Conservation (phyloP, 2,888 invertebrate genomes). For the Himalopsyche japonica region DNA sequence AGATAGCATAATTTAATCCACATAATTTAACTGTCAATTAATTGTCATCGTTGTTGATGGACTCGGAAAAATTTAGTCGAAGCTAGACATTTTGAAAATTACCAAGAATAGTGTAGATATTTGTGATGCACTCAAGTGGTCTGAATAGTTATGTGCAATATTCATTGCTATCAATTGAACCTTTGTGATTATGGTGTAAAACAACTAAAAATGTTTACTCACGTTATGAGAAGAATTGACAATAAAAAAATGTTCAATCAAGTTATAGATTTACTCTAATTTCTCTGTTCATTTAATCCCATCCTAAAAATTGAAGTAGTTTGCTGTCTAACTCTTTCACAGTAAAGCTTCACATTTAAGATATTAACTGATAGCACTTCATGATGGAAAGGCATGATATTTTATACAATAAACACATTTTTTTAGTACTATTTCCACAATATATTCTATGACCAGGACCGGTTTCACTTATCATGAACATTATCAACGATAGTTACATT, state of each 20-base stretch:
- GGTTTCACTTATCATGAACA: too few relatives aligned
- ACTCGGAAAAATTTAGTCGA: background rate
- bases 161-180: conserved; percentile 8
- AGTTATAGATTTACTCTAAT: background rate
- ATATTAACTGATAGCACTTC: too few relatives aligned
- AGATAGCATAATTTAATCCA: background rate
- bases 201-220: conserved; percentile 8
- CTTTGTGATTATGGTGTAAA: background rate
- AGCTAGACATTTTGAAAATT: conserved; percentile 1
- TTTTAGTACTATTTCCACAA: too few relatives aligned
- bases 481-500: too few relatives aligned
- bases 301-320: too few relatives aligned
- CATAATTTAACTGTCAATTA: background rate
- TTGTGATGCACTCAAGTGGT: conserved; percentile 8
- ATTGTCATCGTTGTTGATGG: background rate
- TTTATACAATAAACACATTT: too few relatives aligned
- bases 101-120: background rate
- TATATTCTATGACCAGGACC: too few relatives aligned
- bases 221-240: conserved; percentile 19
- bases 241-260: conserved; percentile 30
- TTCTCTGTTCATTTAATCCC: background rate
- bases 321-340: too few relatives aligned
- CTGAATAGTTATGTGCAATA: conserved; percentile 9
- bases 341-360: too few relatives aligned
- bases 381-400: too few relatives aligned